Conservation (phyloP, 2,113 vertebrate genomes). For the Mormyrus iriodes region DNA sequence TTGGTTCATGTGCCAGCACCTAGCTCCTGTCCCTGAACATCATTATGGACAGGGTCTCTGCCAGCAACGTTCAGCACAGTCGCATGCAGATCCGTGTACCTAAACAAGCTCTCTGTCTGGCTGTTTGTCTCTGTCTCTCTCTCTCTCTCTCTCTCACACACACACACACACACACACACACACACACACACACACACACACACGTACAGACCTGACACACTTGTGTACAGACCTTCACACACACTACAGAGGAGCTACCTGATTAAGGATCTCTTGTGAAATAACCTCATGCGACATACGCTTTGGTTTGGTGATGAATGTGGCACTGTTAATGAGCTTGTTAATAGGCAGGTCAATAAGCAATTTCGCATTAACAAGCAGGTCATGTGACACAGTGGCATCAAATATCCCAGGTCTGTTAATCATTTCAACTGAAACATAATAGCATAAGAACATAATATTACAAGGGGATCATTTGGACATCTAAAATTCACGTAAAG, state of each 20-base stretch:
- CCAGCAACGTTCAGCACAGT: neutral
- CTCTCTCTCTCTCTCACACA: neutral
- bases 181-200: no score
- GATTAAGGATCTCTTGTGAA: neutral
- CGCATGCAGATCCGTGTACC: no score
- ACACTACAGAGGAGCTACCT: neutral
- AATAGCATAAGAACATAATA: neutral
- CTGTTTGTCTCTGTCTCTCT: neutral
- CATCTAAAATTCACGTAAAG: neutral
- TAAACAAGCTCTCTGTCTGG: neutral
- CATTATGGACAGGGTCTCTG: slow-evolving; percentile 11
- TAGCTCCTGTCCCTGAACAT: slow-evolving; percentile 18
- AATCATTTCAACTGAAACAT: neutral
- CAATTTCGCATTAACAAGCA: neutral
- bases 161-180: slow-evolving; percentile 4
- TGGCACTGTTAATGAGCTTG: neutral
- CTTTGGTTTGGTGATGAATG: neutral
- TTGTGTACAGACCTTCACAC: neutral
- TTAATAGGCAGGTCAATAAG: slow-evolving; percentile 1
- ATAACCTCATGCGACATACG: neutral
- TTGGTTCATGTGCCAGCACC: neutral
- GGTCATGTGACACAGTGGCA: neutral
- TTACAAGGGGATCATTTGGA: neutral
- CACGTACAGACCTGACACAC: neutral
- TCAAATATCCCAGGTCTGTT: neutral